Base-by-base conservation (phyloP, 2,113 vertebrate genomes). In the Archilochus colubris region DNA sequence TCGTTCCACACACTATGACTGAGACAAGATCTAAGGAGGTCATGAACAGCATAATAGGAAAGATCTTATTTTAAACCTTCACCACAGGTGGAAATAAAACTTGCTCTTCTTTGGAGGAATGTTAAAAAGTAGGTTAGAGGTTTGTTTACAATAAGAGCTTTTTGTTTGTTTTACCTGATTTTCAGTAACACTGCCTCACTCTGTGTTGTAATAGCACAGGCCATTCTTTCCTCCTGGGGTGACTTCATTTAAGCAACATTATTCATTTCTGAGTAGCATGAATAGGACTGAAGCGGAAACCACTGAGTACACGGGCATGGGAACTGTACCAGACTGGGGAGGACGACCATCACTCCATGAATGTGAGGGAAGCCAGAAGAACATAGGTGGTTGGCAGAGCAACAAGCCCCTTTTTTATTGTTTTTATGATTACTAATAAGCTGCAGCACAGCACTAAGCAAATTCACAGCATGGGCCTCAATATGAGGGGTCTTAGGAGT, bases 21-120 rank as follows among this genome's bases (percentile, higher is more conserved):
- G 91, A 97, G 90, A 90, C 73, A 97, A 95, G 83, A 96, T 93
- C 94, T 96, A 97, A 96, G 75, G 82, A 95, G 91, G 83, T 95
- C 87, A 83, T 77, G 58, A 83, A 70, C 78, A 93, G 91, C 54
- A 50, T 89, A 91, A 95, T 93, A 95, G 91, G 93, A 93, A 96
- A 96, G 89, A 95, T 96, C 86, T 95, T 97, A 85, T 92, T 97
- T 97, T 97, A 95, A 97, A 97, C 69, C 69, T 86, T 88, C 90
- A 38, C 12, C 36, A 44, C 31, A 55, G 46, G 19, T 88, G 88
- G 63, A 87, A 95, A 77, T 85, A 91, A 94, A 96, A 76, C 24
- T 91, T 51, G 88, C 82, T 94, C 91, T 88, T 87, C 40, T 88
- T 91, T 24, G 33, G 44, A 72, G 13, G 25, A 78, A 43, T 81